These are phyloP conservation scores for Osmerus eperlanus DNA, from an alignment of 2,113 vertebrate species.

Conservation along the genomic window DNA sequence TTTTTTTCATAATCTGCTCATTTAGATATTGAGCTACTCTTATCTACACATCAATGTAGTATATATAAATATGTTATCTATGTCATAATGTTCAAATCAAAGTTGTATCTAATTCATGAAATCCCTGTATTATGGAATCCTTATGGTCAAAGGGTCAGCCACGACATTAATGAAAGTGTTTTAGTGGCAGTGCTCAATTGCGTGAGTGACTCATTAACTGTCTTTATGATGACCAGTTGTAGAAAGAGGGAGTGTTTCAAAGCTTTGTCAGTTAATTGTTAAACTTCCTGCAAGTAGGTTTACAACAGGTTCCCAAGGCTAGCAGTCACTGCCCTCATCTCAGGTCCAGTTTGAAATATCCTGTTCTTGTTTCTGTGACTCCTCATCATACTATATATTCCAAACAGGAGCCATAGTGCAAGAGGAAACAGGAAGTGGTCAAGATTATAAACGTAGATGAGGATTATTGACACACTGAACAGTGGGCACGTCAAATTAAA, in stretches of 20 bases:
- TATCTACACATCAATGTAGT: too few species aligned
- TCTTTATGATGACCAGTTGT: not conserved
- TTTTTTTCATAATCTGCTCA: too few species aligned
- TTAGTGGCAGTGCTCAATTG: not conserved
- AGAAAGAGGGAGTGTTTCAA: not conserved
- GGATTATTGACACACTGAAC: not conserved
- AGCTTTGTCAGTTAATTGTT: not conserved
- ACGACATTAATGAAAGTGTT: not conserved
- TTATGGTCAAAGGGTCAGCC: too few species aligned
- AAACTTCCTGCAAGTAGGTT: not conserved
- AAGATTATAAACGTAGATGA: not conserved
- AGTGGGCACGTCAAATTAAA: not conserved
- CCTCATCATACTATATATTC: not conserved
- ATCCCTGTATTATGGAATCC: not conserved
- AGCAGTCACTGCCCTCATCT: not conserved
- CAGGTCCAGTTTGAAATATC: not conserved
- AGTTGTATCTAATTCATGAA: too few species aligned
- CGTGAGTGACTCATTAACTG: conserved; percentile 7
- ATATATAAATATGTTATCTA: too few species aligned
- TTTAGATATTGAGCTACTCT: too few species aligned
- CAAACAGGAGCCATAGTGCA: too few species aligned
- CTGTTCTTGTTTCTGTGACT: not conserved
- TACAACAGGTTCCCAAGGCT: not conserved
- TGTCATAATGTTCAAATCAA: too few species aligned
- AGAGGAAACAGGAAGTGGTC: not conserved